These are phyloP conservation scores for Gallinago paraguaiae DNA, from an alignment of 2,113 vertebrate genomes.

Conservation along the genomic window DNA sequence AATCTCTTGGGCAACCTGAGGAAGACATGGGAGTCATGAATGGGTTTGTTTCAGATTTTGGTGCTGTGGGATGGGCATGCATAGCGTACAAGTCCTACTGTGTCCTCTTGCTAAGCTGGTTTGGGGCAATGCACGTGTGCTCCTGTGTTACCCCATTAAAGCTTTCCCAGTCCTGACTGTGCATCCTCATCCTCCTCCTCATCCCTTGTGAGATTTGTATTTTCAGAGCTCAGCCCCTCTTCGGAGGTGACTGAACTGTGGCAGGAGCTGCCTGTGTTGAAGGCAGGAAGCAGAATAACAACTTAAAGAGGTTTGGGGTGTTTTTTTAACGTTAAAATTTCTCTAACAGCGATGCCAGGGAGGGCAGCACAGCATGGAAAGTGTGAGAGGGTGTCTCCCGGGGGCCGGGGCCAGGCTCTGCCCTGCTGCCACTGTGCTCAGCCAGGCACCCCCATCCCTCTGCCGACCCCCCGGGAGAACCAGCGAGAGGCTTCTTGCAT, in stretches of 20 bases:
- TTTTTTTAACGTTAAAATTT: neutral
- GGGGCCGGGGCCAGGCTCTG: neutral
- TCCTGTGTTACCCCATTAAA: neutral
- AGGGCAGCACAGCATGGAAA: neutral
- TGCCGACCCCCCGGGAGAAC: neutral
- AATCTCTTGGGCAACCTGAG: neutral
- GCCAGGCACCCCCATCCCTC: neutral
- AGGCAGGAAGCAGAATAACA: slow-evolving; percentile 1
- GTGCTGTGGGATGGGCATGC: neutral
- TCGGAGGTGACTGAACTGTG: neutral
- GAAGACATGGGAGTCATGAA: neutral
- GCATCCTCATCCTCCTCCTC: neutral
- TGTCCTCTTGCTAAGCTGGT: neutral
- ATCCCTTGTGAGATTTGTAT: neutral
- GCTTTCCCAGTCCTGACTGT: neutral
- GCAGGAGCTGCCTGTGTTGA: neutral
- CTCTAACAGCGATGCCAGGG: neutral
- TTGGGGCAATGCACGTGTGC: neutral
- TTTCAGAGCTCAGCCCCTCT: neutral
- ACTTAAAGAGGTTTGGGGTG: neutral
- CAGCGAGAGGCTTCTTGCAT: neutral
- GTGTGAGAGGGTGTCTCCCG: rapidly evolving
- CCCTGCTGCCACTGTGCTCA: neutral
- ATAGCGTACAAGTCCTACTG: neutral
- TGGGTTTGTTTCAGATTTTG: neutral